Evolutionary conservation across 2,888 invertebrate genomes (phyloP).

Genomic region (Coremacera marginata): DNA sequence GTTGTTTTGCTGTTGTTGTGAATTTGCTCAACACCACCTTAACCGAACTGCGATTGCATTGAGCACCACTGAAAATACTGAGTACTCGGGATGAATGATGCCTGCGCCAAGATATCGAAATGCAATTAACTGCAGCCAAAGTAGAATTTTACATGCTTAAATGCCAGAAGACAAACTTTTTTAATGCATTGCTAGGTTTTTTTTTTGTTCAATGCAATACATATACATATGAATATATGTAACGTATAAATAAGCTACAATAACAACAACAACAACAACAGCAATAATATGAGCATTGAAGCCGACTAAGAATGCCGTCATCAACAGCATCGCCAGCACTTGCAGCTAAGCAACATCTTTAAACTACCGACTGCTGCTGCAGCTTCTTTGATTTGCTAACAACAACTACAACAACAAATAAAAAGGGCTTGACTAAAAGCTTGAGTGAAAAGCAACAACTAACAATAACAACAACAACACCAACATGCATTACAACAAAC

Average conservation of each 20-base stretch:
- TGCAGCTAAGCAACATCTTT: neutral
- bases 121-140: slow-evolving; percentile 60
- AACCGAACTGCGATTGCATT: neutral
- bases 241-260: slow-evolving; percentile 8
- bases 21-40: neutral
- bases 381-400: slow-evolving; percentile 1
- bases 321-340: neutral
- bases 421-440: slow-evolving; percentile 31
- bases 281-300: slow-evolving; percentile 12
- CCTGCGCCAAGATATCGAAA: slow-evolving; percentile 67
- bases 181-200: neutral
- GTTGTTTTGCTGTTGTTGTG: slow-evolving; percentile 20
- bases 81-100: slow-evolving; percentile 57
- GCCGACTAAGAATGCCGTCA: neutral
- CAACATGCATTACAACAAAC: slow-evolving; percentile 15
- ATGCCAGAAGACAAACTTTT: slow-evolving; percentile 41
- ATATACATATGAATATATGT: neutral
- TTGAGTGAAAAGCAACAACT: neutral
- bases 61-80: neutral
- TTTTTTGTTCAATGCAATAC: neutral
- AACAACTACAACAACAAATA: slow-evolving; percentile 48
- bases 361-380: neutral
- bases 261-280: slow-evolving; percentile 32
- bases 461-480: slow-evolving; percentile 26
- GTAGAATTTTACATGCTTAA: slow-evolving; percentile 38